Evolutionary conservation across 1,140 invertebrate genomes (phyloP).

Genomic region (Zaprionus capensis): DNA sequence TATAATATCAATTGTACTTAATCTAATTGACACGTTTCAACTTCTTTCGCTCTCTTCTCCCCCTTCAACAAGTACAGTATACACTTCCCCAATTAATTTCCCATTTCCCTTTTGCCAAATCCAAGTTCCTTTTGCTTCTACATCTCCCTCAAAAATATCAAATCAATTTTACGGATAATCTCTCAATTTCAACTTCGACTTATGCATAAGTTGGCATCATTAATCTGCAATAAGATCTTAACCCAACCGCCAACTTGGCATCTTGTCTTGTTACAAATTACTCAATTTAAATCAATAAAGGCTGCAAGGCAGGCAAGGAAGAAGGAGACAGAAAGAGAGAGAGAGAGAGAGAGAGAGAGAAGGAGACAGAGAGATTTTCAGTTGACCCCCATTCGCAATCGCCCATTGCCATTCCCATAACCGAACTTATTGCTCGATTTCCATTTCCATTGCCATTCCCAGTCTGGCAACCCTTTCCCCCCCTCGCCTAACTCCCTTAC

Average conservation of each 20-base stretch:
- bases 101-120: no score
- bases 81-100: not conserved
- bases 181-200: conserved; percentile 51
- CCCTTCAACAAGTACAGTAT: no score
- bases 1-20: no score
- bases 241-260: conserved; percentile 29
- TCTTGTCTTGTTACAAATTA: conserved; percentile 58
- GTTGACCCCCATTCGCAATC: conserved; percentile 47
- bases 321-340: not conserved
- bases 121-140: not conserved
- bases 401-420: conserved; percentile 15
- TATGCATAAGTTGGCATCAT: conserved; percentile 49
- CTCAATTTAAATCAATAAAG: conserved; percentile 81
- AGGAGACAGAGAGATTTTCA: conserved; percentile 12
- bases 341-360: not conserved
- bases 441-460: conserved; percentile 36
- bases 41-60: no score
- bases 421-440: conserved; percentile 13
- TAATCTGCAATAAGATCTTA: conserved; percentile 66
- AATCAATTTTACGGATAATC: conserved; percentile 59
- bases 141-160: not conserved
- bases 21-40: no score
- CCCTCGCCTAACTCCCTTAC: conserved; percentile 32
- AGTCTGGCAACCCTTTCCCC: not conserved
- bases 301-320: not conserved